A percentile compares a stretch with the other conserved stretches of the same genome.
phyloP scores from a whole-genome alignment of 2,888 invertebrate genomes.

The Atrina japonica region DNA sequence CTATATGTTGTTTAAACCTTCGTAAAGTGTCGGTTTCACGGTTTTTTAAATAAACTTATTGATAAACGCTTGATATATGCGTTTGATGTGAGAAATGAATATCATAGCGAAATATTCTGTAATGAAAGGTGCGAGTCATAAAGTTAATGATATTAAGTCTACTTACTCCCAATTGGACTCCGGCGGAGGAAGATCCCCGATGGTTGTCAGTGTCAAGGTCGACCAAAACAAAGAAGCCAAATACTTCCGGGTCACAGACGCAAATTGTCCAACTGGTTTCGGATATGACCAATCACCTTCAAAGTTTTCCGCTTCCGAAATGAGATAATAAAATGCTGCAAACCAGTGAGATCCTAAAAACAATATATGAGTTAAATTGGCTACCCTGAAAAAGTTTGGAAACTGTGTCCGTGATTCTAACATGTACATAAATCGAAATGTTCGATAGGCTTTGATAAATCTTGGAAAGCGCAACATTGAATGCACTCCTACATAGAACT shows the following conservation, averaged over 20 bases:
- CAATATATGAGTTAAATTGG: constrained; percentile 96
- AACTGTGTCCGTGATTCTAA: constrained; percentile 97
- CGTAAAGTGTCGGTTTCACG: too few relatives aligned
- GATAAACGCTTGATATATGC: too few relatives aligned
- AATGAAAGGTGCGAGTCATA: too few relatives aligned
- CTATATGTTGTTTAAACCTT: too few relatives aligned
- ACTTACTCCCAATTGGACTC: constrained; percentile 98
- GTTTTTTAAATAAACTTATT: too few relatives aligned
- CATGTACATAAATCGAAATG: constrained; percentile 93
- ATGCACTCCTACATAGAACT: constrained; percentile 86
- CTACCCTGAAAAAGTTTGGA: constrained; percentile 97
- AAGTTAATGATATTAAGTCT: too few relatives aligned
- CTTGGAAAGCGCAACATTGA: constrained; percentile 88
- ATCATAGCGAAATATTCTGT: too few relatives aligned
- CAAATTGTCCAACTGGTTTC: constrained; percentile 86
- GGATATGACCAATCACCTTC: constrained; percentile 83
- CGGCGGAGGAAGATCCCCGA: constrained; percentile 96
- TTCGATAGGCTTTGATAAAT: constrained; percentile 87
- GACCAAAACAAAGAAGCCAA: constrained; percentile 98
- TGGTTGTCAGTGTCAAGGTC: constrained; percentile 95
- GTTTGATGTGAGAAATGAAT: too few relatives aligned
- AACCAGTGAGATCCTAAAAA: constrained; percentile 98
- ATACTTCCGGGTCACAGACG: constrained; percentile 94
- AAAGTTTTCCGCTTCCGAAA: constrained; percentile 86
- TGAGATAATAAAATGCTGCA: constrained; percentile 97